These are phyloP conservation scores for Meteorus colon DNA, from an alignment of 2,888 invertebrate genomes.

Conservation along the genomic window DNA sequence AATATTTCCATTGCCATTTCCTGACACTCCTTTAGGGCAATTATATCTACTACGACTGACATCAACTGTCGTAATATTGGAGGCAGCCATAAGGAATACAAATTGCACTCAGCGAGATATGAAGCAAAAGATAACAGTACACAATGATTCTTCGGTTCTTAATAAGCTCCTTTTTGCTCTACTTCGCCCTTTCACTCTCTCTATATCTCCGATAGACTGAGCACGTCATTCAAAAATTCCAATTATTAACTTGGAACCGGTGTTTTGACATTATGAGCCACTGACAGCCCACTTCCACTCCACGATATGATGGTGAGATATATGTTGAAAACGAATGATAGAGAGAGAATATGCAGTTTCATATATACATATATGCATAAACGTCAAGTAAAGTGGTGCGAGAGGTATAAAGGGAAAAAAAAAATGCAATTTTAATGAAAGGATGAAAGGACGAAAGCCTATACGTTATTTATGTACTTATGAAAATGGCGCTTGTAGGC, in stretches of 20 bases:
- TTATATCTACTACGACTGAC: not conserved
- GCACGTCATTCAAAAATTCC: conserved; percentile 20
- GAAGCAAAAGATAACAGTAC: not conserved
- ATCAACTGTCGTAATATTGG: not conserved
- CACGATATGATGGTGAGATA: conserved; percentile 24
- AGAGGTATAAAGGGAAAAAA: conserved; percentile 30
- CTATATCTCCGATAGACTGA: not conserved
- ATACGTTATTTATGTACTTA: conserved; percentile 23
- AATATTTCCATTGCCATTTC: not conserved
- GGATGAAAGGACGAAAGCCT: conserved; percentile 38
- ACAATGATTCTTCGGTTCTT: not conserved
- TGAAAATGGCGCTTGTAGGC: not conserved
- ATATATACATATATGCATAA: conserved; percentile 23
- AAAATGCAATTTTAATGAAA: conserved; percentile 51
- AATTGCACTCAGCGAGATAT: not conserved
- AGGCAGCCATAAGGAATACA: not conserved
- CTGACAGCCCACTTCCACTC: conserved; percentile 25
- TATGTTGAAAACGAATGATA: not conserved
- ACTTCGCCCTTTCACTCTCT: not conserved
- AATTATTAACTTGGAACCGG: not conserved
- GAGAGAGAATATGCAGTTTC: not conserved
- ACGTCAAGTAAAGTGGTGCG: conserved; percentile 22
- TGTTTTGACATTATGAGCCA: conserved; percentile 27
- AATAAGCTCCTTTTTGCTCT: not conserved
- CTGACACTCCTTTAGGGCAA: not conserved